phyloP scores from a whole-genome alignment of 2,113 vertebrate genomes.

The Python bivittatus region DNA sequence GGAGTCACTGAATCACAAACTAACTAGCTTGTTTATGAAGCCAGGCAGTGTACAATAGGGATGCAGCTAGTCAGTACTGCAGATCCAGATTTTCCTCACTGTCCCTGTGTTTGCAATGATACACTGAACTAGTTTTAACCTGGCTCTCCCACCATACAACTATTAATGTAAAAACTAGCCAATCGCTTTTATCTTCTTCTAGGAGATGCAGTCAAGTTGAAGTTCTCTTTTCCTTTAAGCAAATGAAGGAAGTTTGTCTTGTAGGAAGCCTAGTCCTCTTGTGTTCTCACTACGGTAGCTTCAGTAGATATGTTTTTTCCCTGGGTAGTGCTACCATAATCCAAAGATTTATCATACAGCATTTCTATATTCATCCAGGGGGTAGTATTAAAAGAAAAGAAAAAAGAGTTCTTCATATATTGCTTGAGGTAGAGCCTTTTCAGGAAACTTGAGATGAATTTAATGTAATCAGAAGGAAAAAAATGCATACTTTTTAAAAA shows the following conservation, averaged over 20 bases:
- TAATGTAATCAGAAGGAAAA: neutral
- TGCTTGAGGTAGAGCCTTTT: neutral
- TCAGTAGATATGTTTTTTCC: neutral
- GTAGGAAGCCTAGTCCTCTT: neutral
- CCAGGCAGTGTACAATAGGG: neutral
- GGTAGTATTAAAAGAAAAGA: neutral
- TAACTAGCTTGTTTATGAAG: neutral
- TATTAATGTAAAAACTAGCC: neutral
- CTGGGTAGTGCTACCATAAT: neutral
- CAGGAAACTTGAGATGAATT: neutral
- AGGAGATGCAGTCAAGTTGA: neutral
- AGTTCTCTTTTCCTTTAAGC: neutral
- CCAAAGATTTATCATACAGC: neutral
- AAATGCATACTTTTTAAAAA: neutral
- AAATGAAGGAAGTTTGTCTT: neutral
- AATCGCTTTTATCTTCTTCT: neutral
- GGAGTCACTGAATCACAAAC: neutral
- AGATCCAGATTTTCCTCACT: neutral
- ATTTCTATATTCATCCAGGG: neutral
- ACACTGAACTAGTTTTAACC: neutral
- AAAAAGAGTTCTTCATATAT: neutral
- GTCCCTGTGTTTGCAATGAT: neutral
- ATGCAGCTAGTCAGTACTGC: neutral
- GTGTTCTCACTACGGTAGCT: neutral
- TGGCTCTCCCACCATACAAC: neutral